A percentile compares a stretch with the other conserved stretches of the same genome.
These are phyloP conservation scores for Gastrophysa polygoni DNA, from an alignment of 2,888 invertebrate species.

Conservation along the genomic window DNA sequence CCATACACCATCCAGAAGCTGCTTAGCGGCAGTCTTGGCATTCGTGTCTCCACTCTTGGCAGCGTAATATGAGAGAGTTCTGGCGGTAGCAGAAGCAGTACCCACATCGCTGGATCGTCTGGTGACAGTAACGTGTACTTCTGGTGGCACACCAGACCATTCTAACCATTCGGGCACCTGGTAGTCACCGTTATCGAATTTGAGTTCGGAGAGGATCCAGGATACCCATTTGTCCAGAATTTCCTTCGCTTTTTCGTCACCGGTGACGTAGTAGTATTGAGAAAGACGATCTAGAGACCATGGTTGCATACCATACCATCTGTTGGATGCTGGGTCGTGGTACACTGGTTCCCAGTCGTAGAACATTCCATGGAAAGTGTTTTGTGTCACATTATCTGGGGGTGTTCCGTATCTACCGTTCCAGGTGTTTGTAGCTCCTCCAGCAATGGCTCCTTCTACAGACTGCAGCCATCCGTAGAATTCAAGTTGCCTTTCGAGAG, in stretches of 20 bases:
- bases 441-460: constrained; percentile 40
- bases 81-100: constrained; percentile 39
- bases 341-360: constrained; percentile 45
- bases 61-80: constrained; percentile 40
- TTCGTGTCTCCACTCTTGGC: constrained; percentile 36
- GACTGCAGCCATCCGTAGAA: constrained; percentile 40
- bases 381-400: constrained; percentile 29
- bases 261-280: constrained; percentile 42
- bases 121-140: constrained; percentile 36
- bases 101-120: constrained; percentile 37
- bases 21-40: constrained; percentile 36
- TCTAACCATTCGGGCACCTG: constrained; percentile 34
- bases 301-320: constrained; percentile 45
- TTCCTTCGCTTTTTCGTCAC: constrained; percentile 33
- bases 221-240: constrained; percentile 40
- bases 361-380: constrained; percentile 44
- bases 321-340: constrained; percentile 44
- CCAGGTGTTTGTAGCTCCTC: constrained; percentile 43
- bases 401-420: constrained; percentile 41
- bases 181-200: constrained; percentile 31
- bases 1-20: constrained; percentile 39
- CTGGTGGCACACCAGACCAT: constrained; percentile 40
- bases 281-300: constrained; percentile 43
- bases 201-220: constrained; percentile 37
- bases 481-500: constrained; percentile 41